Evolutionary conservation across 2,797 vertebrate genomes (phyloP).

Genomic region (Sebastes variabilis): DNA sequence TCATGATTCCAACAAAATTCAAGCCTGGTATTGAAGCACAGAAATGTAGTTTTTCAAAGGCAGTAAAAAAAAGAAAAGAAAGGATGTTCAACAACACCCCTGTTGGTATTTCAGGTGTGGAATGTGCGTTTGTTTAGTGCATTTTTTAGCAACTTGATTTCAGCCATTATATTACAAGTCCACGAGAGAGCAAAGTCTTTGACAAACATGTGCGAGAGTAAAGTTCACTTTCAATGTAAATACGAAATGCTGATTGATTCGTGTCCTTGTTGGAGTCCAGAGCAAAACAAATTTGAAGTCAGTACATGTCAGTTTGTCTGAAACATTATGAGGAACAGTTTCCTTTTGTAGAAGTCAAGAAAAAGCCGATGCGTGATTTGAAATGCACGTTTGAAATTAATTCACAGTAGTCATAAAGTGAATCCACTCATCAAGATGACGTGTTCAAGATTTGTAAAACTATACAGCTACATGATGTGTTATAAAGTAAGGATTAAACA

Average conservation of each 20-base stretch:
- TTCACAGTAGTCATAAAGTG: neutral
- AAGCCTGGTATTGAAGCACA: slow-evolving; percentile 1
- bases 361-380: neutral
- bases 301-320: neutral
- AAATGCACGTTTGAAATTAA: neutral
- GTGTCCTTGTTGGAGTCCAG: neutral
- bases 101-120: neutral
- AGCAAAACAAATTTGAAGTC: neutral
- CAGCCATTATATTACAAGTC: neutral
- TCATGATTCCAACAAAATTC: neutral
- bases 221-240: neutral
- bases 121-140: slow-evolving; percentile 4
- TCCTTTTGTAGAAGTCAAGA: neutral
- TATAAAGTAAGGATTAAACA: neutral
- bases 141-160: slow-evolving; percentile 6
- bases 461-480: neutral
- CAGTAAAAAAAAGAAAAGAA: neutral
- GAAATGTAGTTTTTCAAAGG: slow-evolving; percentile 6
- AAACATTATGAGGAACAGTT: neutral
- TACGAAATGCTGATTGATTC: neutral
- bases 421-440: neutral
- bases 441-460: neutral
- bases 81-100: neutral
- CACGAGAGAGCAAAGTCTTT: neutral
- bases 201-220: neutral